Percentiles rank a stretch among this genome's conserved stretches.
phyloP scores from a whole-genome alignment of 1,140 invertebrate species.

The Drosophila pallidifrons region DNA sequence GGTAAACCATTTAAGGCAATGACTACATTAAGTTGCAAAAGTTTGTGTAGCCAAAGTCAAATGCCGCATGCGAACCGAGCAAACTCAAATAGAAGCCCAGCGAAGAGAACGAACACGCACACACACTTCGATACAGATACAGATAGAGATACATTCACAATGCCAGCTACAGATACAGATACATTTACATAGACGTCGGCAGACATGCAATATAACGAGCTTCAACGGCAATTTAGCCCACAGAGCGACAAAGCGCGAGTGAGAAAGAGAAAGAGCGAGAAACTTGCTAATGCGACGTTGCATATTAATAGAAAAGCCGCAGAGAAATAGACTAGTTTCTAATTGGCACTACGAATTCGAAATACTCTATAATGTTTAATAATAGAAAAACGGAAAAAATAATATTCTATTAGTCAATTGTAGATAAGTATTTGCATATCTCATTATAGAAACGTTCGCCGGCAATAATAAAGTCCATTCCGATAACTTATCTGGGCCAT shows the following conservation, averaged over 20 bases:
- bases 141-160: constrained; percentile 1
- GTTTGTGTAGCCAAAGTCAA: constrained; percentile 31
- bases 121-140: constrained; percentile 9
- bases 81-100: constrained; percentile 32
- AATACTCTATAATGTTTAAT: constrained; percentile 4
- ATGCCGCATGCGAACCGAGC: constrained; percentile 41
- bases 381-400: neutral
- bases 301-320: constrained; percentile 47
- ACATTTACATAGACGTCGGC: constrained; percentile 8
- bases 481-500: constrained; percentile 24
- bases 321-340: neutral
- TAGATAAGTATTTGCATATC: neutral
- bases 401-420: neutral
- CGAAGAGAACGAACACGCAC: constrained; percentile 14
- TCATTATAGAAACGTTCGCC: neutral
- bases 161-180: neutral
- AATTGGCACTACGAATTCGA: constrained; percentile 15
- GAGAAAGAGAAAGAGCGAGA: constrained; percentile 10
- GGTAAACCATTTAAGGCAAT: constrained; percentile 57
- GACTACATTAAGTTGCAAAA: constrained; percentile 49
- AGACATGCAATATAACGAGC: constrained; percentile 69
- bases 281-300: constrained; percentile 59
- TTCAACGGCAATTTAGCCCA: constrained; percentile 65
- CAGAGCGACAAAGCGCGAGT: constrained; percentile 4
- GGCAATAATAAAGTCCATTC: neutral